phyloP scores from a whole-genome alignment of 2,888 invertebrate species.

The Sicus ferrugineus region DNA sequence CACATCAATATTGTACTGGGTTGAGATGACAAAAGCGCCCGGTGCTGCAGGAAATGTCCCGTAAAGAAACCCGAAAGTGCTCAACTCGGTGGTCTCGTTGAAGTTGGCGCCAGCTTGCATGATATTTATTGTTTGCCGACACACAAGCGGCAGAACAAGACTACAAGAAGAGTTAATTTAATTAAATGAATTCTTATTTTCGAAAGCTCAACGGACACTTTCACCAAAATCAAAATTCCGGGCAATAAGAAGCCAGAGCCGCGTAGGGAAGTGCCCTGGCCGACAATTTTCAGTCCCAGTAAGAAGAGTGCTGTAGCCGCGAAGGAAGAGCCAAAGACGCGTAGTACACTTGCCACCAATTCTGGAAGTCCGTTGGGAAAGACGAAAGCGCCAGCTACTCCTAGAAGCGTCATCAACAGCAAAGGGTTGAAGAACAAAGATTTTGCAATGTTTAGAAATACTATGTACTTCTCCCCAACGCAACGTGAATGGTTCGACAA shows the following conservation, averaged over 20 bases:
- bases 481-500: constrained; percentile 51
- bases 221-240: constrained; percentile 86
- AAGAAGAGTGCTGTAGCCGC: constrained; percentile 91
- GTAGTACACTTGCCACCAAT: constrained; percentile 77
- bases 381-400: constrained; percentile 82
- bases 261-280: constrained; percentile 80
- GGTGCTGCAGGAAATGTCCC: constrained; percentile 96
- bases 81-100: constrained; percentile 80
- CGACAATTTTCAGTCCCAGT: constrained; percentile 91
- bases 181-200: background rate
- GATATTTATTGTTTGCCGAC: constrained; percentile 83
- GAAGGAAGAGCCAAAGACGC: constrained; percentile 87
- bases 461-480: constrained; percentile 52
- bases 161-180: constrained; percentile 65
- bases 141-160: constrained; percentile 83
- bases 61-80: constrained; percentile 93
- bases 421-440: constrained; percentile 88
- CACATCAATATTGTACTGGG: constrained; percentile 84
- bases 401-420: constrained; percentile 90
- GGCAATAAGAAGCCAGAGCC: constrained; percentile 84
- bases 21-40: constrained; percentile 93
- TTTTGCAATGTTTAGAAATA: constrained; percentile 67
- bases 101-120: constrained; percentile 74
- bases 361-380: constrained; percentile 82
- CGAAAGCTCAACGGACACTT: constrained; percentile 72